Conservation (phyloP, 2,113 vertebrate genomes). For the Danio rerio region GRCz12tu NC_133194.1:9172001-9172500, state of each 20-base stretch:
- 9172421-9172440: background rate
- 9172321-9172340: constrained; percentile 61
- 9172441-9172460: constrained; percentile 9
- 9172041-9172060: no score
- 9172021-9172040: no score
- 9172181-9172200: constrained; percentile 65
- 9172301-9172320: constrained; percentile 67
- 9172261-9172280: constrained; percentile 76
- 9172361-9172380: constrained; percentile 57
- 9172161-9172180: background rate
- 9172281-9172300: constrained; percentile 74
- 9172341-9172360: constrained; percentile 62
- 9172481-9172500: constrained; percentile 1
- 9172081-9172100: no score
- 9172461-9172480: constrained; percentile 7
- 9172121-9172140: no score
- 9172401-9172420: constrained; percentile 1
- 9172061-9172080: no score
- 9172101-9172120: no score
- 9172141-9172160: no score
- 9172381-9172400: constrained; percentile 45
- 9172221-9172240: constrained; percentile 78
- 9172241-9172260: constrained; percentile 70
- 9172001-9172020: no score
- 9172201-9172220: constrained; percentile 70